Evolutionary conservation across 2,888 invertebrate genomes (phyloP).

Genomic region (Ectropis crepuscularia): DNA sequence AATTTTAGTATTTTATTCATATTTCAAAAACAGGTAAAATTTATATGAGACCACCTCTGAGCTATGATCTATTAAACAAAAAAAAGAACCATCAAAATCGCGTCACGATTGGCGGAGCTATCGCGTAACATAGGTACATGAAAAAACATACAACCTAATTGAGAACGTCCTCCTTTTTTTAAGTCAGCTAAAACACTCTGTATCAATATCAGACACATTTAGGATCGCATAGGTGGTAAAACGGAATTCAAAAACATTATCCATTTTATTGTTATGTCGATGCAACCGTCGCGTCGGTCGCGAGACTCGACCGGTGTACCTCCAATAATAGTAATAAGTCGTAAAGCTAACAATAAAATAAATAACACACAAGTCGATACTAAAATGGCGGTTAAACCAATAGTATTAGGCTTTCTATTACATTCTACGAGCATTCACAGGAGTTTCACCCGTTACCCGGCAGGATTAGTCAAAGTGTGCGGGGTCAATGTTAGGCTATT

Average conservation of each 20-base stretch:
- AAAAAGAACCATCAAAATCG: too few species aligned
- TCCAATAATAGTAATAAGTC: constrained; percentile 27
- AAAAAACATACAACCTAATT: too few species aligned
- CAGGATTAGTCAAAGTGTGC: too few species aligned
- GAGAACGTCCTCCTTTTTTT: too few species aligned
- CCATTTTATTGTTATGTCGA: constrained; percentile 21
- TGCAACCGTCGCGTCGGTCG: constrained; percentile 16
- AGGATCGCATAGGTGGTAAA: neutral
- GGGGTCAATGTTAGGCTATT: too few species aligned
- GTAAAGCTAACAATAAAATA: constrained; percentile 32
- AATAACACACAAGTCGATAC: constrained; percentile 24
- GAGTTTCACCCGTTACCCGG: neutral
- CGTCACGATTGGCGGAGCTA: too few species aligned
- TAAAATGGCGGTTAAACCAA: constrained; percentile 29
- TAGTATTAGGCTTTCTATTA: constrained; percentile 11
- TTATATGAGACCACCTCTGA: too few species aligned
- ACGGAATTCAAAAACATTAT: constrained; percentile 5
- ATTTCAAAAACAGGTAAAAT: too few species aligned
- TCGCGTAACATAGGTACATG: too few species aligned
- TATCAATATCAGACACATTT: neutral
- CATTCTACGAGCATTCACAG: constrained; percentile 4
- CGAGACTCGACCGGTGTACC: constrained; percentile 5
- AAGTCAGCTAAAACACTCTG: too few species aligned
- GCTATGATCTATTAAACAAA: too few species aligned
- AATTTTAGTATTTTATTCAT: too few species aligned